Conservation (phyloP, 2,113 vertebrate genomes). For the Sorex fumeus region DNA sequence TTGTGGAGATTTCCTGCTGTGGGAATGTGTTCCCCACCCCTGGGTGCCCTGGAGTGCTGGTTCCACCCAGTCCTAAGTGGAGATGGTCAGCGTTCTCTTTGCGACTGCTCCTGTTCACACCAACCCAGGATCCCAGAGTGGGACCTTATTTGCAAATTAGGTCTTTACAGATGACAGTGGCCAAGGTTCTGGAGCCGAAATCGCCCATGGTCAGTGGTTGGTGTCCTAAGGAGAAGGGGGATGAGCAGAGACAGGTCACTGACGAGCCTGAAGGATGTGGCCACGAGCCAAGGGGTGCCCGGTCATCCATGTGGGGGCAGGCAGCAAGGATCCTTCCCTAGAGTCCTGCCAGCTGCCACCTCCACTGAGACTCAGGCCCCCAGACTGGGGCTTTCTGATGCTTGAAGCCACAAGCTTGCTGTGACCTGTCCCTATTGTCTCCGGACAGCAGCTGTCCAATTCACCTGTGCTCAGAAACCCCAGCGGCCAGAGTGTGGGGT, state of each 20-base stretch:
- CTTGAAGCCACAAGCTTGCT: no score
- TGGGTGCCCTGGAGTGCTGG: accelerated
- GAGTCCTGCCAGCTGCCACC: no score
- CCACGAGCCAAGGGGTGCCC: background rate
- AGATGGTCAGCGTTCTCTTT: no score
- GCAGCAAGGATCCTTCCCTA: background rate
- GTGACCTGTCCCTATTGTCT: no score
- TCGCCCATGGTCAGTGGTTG: background rate
- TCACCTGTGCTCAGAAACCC: no score
- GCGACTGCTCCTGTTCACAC: background rate
- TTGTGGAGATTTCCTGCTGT: background rate
- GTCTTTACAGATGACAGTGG: background rate
- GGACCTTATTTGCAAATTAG: background rate
- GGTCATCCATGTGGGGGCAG: background rate
- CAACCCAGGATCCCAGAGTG: background rate
- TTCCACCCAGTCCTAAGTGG: background rate
- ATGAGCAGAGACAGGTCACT: accelerated
- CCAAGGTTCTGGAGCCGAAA: background rate
- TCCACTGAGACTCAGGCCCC: no score
- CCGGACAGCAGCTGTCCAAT: no score
- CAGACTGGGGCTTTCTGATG: no score
- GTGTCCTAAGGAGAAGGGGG: background rate
- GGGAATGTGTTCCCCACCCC: accelerated
- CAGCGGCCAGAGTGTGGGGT: no score
- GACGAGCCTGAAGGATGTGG: background rate